phyloP scores from a whole-genome alignment of 2,113 vertebrate genomes.

The Neoarius graeffei region DNA sequence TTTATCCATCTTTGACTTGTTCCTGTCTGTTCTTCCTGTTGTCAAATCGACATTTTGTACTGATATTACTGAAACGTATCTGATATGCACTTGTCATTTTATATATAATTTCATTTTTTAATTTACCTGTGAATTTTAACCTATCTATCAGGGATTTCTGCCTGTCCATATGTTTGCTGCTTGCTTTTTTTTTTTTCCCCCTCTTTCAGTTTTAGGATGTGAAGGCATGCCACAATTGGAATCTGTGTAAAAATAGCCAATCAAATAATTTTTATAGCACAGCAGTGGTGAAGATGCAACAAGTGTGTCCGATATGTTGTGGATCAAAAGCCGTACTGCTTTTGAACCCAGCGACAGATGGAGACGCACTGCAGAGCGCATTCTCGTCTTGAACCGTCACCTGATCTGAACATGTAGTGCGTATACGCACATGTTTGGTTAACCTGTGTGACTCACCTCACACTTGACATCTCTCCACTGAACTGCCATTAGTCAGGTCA shows the following conservation, averaged over 20 bases:
- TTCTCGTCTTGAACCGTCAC: conserved; percentile 17
- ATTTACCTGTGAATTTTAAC: conserved; percentile 28
- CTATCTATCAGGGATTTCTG: conserved; percentile 22
- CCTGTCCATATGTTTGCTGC: neutral
- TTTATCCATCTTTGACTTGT: neutral
- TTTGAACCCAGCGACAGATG: conserved; percentile 61
- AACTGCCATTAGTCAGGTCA: neutral
- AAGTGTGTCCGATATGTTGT: conserved; percentile 58
- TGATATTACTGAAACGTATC: conserved; percentile 36
- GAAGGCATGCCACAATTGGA: neutral
- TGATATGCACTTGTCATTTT: conserved; percentile 42
- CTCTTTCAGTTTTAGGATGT: neutral
- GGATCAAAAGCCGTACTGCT: conserved; percentile 61
- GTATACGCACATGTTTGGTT: neutral
- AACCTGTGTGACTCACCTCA: neutral
- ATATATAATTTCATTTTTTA: neutral
- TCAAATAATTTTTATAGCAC: neutral
- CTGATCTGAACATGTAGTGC: conserved; percentile 25
- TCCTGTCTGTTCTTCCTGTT: conserved; percentile 6
- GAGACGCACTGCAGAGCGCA: conserved; percentile 50
- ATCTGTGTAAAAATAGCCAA: neutral
- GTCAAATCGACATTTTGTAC: conserved; percentile 16
- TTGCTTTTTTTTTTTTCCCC: neutral
- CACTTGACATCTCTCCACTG: conserved; percentile 7
- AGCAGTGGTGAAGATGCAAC: too few species aligned